Evolutionary conservation across 1,140 invertebrate species (phyloP).

Genomic region (Geopemphigus sp.): DNA sequence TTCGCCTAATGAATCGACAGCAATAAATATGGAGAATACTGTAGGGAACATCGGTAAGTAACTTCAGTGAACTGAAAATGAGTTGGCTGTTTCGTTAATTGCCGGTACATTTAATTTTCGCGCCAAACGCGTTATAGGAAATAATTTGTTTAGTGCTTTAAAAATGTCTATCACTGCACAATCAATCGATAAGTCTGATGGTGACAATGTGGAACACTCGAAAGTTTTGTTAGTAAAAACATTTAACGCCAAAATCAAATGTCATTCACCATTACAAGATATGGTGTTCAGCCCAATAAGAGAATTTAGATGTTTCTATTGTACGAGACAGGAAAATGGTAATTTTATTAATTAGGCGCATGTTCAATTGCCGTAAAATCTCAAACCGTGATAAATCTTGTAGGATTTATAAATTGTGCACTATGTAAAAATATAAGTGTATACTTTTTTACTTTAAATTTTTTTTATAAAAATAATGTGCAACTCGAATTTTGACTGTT

Average conservation of each 20-base stretch:
- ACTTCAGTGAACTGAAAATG: too few relatives aligned
- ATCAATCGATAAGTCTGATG: constrained; percentile 1
- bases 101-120: background rate
- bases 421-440: too few relatives aligned
- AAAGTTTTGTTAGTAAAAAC: constrained; percentile 14
- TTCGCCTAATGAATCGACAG: background rate
- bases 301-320: background rate
- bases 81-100: too few relatives aligned
- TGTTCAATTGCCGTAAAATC: too few relatives aligned
- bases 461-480: too few relatives aligned
- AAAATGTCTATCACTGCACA: constrained; percentile 34
- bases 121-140: background rate
- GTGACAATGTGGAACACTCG: background rate
- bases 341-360: background rate
- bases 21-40: constrained; percentile 18
- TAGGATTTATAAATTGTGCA: too few relatives aligned
- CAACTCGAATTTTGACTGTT: too few relatives aligned
- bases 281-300: background rate
- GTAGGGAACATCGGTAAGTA: constrained; percentile 29
- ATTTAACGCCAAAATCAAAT: background rate
- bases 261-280: background rate
- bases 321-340: constrained; percentile 3
- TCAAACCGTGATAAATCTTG: too few relatives aligned
- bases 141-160: background rate
- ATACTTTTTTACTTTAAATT: too few relatives aligned